Evolutionary conservation across 2,113 vertebrate species (phyloP).

Genomic region (Cyanoliseus patagonus): DNA sequence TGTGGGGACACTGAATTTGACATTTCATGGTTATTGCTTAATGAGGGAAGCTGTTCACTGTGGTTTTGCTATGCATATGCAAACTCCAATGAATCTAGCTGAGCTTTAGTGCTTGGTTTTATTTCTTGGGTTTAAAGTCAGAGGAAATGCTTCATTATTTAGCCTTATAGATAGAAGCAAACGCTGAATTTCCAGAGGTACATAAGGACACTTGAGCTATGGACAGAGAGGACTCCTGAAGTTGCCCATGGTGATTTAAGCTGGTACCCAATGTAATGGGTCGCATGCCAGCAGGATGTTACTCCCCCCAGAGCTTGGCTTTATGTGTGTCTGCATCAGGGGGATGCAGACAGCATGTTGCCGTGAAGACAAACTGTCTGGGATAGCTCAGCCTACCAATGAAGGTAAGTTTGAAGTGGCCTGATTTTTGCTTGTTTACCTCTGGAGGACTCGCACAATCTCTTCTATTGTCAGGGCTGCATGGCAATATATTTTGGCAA

Average conservation of each 20-base stretch:
- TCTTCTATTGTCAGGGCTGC: not conserved
- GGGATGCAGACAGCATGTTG: not conserved
- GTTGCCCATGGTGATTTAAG: not conserved
- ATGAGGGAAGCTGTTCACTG: not conserved
- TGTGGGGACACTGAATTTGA: not conserved
- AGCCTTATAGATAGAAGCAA: not conserved
- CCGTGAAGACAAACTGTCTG: not conserved
- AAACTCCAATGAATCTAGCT: not conserved
- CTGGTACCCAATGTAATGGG: not conserved
- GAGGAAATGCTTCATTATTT: not conserved
- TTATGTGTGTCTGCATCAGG: not conserved
- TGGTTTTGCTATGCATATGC: not conserved
- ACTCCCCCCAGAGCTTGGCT: not conserved
- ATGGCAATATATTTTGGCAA: not conserved
- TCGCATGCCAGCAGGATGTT: not conserved
- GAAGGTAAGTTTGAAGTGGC: not conserved
- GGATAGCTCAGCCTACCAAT: not conserved
- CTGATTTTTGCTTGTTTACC: not conserved
- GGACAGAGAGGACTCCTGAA: not conserved
- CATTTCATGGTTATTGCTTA: not conserved
- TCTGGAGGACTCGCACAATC: rapidly evolving
- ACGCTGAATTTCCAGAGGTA: not conserved
- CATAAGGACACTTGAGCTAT: not conserved
- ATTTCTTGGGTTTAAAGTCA: not conserved
- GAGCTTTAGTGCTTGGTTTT: not conserved